These are phyloP conservation scores for Cybosia mesomella DNA, from an alignment of 2,888 invertebrate species.

Conservation along the genomic window DNA sequence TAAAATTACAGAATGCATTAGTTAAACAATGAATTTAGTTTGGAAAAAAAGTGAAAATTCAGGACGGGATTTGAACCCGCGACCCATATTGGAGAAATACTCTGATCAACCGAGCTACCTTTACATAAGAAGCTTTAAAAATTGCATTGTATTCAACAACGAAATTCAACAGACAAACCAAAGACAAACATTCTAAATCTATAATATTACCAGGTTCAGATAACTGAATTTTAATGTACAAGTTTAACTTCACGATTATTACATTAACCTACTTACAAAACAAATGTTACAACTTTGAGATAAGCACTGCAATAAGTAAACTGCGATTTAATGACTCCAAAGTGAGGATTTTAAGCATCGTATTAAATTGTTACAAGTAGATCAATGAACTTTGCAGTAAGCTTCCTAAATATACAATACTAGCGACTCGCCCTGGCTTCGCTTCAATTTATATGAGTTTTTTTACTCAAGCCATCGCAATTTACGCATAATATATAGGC, in stretches of 20 bases:
- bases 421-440: neutral
- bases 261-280: constrained; percentile 42
- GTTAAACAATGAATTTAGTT: constrained; percentile 2
- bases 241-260: constrained; percentile 34
- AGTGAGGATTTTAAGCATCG: constrained; percentile 7
- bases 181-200: neutral
- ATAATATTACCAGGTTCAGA: neutral
- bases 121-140: too few species aligned
- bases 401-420: neutral
- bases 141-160: too few species aligned
- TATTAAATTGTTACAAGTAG: constrained; percentile 13
- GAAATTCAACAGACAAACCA: too few species aligned
- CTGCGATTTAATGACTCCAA: constrained; percentile 20
- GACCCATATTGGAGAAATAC: too few species aligned
- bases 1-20: neutral
- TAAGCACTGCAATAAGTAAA: constrained; percentile 21
- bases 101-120: too few species aligned
- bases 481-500: too few species aligned
- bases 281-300: constrained; percentile 30
- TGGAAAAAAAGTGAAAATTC: too few species aligned
- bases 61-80: too few species aligned
- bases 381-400: constrained; percentile 15
- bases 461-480: too few species aligned
- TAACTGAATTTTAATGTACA: constrained; percentile 2
- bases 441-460: neutral